These are phyloP conservation scores for Microchrysa polita DNA, from an alignment of 2,888 invertebrate species.

Conservation along the genomic window DNA sequence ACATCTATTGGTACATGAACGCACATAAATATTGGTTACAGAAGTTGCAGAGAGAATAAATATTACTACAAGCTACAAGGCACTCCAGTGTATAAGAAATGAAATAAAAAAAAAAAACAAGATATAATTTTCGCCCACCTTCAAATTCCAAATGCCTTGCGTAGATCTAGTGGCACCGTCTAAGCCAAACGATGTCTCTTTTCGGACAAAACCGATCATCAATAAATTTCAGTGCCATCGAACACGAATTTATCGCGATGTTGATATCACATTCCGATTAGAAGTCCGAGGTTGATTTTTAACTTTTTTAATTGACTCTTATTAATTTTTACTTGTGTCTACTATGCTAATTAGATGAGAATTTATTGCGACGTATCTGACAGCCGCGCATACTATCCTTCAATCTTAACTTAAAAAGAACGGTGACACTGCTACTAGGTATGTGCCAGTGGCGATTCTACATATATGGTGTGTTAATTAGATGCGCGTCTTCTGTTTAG, in stretches of 20 bases:
- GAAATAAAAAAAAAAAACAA: too few relatives aligned
- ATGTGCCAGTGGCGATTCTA: too few relatives aligned
- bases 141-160: too few relatives aligned
- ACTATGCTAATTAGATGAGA: constrained; percentile 35
- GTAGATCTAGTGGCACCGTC: too few relatives aligned
- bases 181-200: too few relatives aligned
- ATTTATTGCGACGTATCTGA: constrained; percentile 17
- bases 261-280: constrained; percentile 36
- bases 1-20: too few relatives aligned
- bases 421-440: not conserved
- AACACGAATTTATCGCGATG: constrained; percentile 14
- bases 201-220: not conserved
- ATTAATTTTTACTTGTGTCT: constrained; percentile 35
- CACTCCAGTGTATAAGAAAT: too few relatives aligned
- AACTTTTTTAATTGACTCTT: constrained; percentile 34
- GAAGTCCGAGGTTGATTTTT: not conserved
- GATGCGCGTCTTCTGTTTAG: constrained; percentile 33
- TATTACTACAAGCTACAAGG: too few relatives aligned
- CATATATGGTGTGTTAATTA: constrained; percentile 30
- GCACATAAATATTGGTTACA: too few relatives aligned
- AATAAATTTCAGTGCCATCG: constrained; percentile 27
- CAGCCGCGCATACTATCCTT: not conserved
- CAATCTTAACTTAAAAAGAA: not conserved
- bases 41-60: too few relatives aligned
- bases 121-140: too few relatives aligned